Conservation (phyloP, 2,113 vertebrate species). For the Thermophis baileyi region DNA sequence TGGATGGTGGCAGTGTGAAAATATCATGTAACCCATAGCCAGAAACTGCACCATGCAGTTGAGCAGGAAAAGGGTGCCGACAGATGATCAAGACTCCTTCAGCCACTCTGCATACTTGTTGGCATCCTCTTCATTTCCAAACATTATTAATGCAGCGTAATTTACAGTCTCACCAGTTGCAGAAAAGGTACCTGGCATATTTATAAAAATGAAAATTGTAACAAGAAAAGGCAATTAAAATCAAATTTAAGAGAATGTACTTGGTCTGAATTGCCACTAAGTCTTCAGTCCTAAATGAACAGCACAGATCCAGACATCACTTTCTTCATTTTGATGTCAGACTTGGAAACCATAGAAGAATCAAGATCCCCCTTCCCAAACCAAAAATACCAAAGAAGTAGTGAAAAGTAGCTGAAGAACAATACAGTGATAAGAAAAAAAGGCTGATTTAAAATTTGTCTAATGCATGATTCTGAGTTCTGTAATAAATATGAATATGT, state of each 20-base stretch:
- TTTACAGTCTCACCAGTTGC: constrained; percentile 36
- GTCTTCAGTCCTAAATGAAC: neutral
- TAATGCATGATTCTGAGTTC: neutral
- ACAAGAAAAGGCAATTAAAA: constrained; percentile 51
- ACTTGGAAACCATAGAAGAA: neutral
- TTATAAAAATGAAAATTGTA: constrained; percentile 42
- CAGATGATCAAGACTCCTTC: neutral
- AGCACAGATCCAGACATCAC: neutral
- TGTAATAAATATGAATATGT: neutral
- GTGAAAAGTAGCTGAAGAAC: neutral
- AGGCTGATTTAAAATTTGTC: neutral
- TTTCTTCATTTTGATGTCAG: neutral
- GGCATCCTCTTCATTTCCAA: neutral
- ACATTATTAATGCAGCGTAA: constrained; percentile 42
- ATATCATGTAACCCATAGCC: neutral
- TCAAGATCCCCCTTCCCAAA: neutral
- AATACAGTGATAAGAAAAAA: neutral
- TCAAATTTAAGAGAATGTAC: constrained; percentile 17
- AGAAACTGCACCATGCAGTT: neutral
- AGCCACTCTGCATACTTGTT: neutral
- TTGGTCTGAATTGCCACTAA: neutral
- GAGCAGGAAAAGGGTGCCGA: neutral
- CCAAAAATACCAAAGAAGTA: constrained; percentile 3
- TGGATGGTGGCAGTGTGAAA: neutral
- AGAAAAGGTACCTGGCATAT: constrained; percentile 29